Percentiles rank a stretch among this genome's conserved stretches.
Evolutionary conservation across 2,797 vertebrate species (phyloP).

Genomic region (Clarias fuscus): DNA sequence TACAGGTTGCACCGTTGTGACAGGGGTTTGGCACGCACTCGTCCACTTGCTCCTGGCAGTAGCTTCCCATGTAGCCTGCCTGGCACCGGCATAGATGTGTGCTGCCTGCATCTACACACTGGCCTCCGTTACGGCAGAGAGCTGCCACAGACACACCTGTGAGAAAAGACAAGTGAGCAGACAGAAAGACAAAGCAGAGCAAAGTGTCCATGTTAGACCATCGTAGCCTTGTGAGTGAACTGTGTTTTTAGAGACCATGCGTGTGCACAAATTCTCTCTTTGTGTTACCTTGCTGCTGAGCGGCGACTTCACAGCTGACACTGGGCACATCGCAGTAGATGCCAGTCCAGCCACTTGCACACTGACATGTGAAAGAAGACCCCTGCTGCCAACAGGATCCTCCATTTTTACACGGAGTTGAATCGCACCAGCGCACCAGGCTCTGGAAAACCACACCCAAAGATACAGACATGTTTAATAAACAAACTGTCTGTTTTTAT

Average conservation of each 20-base stretch:
- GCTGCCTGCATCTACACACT: slow-evolving; percentile 86
- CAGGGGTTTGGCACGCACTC: slow-evolving; percentile 94
- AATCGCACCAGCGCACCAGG: slow-evolving; percentile 92
- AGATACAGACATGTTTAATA: slow-evolving; percentile 43
- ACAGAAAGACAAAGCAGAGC: neutral
- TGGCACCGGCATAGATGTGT: slow-evolving; percentile 93
- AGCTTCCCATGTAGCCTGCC: slow-evolving; percentile 92
- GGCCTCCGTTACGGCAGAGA: slow-evolving; percentile 87
- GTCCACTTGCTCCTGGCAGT: slow-evolving; percentile 95
- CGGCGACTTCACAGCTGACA: slow-evolving; percentile 93
- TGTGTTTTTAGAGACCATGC: neutral
- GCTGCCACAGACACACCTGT: slow-evolving; percentile 80
- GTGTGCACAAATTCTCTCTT: neutral
- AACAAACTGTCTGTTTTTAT: neutral
- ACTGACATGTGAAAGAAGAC: slow-evolving; percentile 87
- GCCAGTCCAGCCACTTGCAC: slow-evolving; percentile 89
- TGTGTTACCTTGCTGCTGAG: slow-evolving; percentile 84
- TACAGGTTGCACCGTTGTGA: slow-evolving; percentile 94
- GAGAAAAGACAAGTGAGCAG: neutral
- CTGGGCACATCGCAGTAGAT: slow-evolving; percentile 93
- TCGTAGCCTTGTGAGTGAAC: neutral
- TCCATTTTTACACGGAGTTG: slow-evolving; percentile 89
- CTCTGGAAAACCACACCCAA: slow-evolving; percentile 76
- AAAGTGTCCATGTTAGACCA: neutral
- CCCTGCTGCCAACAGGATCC: slow-evolving; percentile 90